Percentiles rank a stretch among this genome's conserved stretches.
Evolutionary conservation across 2,797 vertebrate species (phyloP).

Genomic region (Sciurus vulgaris): DNA sequence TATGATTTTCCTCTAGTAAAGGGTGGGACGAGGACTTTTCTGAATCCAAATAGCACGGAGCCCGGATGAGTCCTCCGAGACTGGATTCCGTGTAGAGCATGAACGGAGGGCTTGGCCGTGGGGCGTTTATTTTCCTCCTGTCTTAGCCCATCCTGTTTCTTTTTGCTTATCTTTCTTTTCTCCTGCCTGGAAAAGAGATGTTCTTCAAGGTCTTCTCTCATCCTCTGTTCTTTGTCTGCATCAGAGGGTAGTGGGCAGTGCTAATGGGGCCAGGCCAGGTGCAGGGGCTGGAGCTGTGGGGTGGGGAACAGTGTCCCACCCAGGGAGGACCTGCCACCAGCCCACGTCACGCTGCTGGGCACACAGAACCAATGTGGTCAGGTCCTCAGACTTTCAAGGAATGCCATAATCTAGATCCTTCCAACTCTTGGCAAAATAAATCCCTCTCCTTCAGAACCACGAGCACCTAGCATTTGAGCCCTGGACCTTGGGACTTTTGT

Average conservation of each 20-base stretch:
- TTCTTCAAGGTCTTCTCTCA: neutral
- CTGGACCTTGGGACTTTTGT: neutral
- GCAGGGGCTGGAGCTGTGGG: neutral
- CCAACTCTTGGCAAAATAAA: neutral
- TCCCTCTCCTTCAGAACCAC: neutral
- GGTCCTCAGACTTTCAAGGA: slow-evolving; percentile 16
- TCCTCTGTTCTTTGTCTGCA: neutral
- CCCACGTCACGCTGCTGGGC: too few species aligned
- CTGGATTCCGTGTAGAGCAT: neutral
- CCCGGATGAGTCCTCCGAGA: neutral
- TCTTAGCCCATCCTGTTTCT: neutral
- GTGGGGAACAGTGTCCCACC: too few species aligned
- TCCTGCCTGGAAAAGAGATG: neutral
- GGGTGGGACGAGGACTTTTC: neutral
- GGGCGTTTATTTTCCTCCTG: neutral
- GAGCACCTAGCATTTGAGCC: too few species aligned
- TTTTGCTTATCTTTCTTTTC: neutral
- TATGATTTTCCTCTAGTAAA: neutral
- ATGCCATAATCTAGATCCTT: neutral
- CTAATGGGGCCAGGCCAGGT: neutral
- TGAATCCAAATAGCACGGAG: neutral
- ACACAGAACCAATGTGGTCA: neutral
- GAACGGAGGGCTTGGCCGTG: neutral
- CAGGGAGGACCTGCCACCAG: neutral
- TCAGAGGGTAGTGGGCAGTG: neutral